These are phyloP conservation scores for Oegoconia quadripuncta DNA, from an alignment of 2,888 invertebrate genomes.

Conservation along the genomic window DNA sequence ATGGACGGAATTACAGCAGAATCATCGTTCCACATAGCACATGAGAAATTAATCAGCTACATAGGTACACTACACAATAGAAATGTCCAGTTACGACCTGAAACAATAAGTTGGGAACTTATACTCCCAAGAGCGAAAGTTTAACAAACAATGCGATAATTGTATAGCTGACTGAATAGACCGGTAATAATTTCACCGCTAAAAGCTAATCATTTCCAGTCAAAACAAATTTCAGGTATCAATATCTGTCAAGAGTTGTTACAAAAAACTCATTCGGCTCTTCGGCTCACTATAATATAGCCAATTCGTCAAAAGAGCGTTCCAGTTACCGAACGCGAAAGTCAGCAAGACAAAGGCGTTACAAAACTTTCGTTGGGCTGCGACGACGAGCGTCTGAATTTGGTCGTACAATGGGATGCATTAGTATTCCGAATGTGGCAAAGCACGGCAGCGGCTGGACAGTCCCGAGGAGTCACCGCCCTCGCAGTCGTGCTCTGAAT, in stretches of 20 bases:
- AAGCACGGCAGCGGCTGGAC: slow-evolving; percentile 59
- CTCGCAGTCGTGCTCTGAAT: slow-evolving; percentile 65
- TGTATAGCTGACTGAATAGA: too few relatives aligned
- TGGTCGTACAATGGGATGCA: slow-evolving; percentile 51
- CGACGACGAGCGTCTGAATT: slow-evolving; percentile 48
- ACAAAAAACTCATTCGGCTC: slow-evolving; percentile 31
- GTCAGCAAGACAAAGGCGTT: slow-evolving; percentile 65
- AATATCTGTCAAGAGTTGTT: slow-evolving; percentile 26
- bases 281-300: slow-evolving; percentile 26
- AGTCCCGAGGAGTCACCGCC: slow-evolving; percentile 70
- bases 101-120: too few relatives aligned
- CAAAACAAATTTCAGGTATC: slow-evolving; percentile 23
- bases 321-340: slow-evolving; percentile 63
- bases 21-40: slow-evolving; percentile 24
- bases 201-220: slow-evolving; percentile 2
- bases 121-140: too few relatives aligned
- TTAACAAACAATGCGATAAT: too few relatives aligned
- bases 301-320: slow-evolving; percentile 46
- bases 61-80: too few relatives aligned
- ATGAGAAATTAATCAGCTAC: too few relatives aligned
- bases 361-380: slow-evolving; percentile 57
- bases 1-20: slow-evolving; percentile 25
- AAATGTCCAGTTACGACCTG: too few relatives aligned
- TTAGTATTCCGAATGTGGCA: slow-evolving; percentile 68
- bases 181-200: background rate